Evolutionary conservation across 2,888 invertebrate species (phyloP).

Genomic region (Hyposoter didymator): DNA sequence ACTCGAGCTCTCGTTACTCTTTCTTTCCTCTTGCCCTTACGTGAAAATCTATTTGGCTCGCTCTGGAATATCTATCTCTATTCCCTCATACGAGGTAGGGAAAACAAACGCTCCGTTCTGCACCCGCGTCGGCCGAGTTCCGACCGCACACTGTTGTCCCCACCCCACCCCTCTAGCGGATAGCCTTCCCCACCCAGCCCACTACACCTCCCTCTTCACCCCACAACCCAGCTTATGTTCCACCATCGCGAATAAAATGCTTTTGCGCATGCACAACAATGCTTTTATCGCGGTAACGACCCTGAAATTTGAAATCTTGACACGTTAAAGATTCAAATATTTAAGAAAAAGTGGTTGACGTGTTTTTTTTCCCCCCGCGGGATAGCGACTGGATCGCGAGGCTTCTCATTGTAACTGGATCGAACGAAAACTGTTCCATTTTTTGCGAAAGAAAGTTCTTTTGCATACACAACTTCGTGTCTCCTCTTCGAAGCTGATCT

Average conservation of each 20-base stretch:
- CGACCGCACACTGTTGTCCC: conserved; percentile 80
- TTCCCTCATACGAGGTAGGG: conserved; percentile 39
- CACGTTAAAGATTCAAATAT: neutral
- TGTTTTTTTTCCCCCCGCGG: neutral
- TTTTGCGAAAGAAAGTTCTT: neutral
- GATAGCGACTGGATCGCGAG: neutral
- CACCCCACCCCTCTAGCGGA: conserved; percentile 70
- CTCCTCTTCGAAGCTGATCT: neutral
- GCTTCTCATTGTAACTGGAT: neutral
- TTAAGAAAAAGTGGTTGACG: neutral
- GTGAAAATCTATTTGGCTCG: conserved; percentile 27
- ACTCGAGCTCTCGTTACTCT: conserved; percentile 20
- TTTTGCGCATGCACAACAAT: conserved; percentile 1
- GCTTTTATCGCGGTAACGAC: neutral
- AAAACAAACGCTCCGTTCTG: conserved; percentile 69
- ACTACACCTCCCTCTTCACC: conserved; percentile 23
- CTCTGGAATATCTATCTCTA: conserved; percentile 42
- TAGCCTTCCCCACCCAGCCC: conserved; percentile 66
- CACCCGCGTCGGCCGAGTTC: conserved; percentile 78
- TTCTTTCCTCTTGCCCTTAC: conserved; percentile 7
- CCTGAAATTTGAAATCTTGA: neutral
- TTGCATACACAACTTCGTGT: neutral
- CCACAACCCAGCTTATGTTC: conserved; percentile 29
- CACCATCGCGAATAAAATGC: neutral
- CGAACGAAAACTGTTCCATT: neutral